phyloP scores from a whole-genome alignment of 2,797 vertebrate genomes.

The Setipinna tenuifilis region DNA sequence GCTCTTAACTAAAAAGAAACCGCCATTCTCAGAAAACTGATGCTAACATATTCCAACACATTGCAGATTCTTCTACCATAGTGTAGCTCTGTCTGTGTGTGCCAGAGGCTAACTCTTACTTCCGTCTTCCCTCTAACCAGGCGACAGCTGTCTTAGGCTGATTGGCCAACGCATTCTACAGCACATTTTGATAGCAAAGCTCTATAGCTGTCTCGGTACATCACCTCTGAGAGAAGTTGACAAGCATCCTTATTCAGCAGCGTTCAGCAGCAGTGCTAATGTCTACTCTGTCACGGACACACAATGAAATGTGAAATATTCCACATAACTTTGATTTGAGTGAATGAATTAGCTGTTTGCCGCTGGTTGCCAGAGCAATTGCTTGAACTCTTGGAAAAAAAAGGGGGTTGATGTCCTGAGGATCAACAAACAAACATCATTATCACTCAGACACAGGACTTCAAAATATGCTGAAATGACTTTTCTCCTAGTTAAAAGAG shows the following conservation, averaged over 20 bases:
- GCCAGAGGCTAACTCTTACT: not conserved
- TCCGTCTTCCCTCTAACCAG: not conserved
- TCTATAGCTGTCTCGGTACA: not conserved
- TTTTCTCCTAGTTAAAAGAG: not conserved
- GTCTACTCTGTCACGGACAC: not conserved
- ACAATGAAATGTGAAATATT: not conserved
- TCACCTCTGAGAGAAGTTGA: conserved; percentile 10
- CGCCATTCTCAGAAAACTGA: not conserved
- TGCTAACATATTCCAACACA: not conserved
- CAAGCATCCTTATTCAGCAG: not conserved
- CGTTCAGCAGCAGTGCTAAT: not conserved
- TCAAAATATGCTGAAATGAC: conserved; percentile 4
- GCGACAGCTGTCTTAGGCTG: not conserved
- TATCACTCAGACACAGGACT: conserved; percentile 20
- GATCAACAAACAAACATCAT: conserved; percentile 20
- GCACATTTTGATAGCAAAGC: not conserved
- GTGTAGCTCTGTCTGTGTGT: not conserved
- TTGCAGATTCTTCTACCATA: not conserved
- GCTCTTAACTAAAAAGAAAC: not conserved
- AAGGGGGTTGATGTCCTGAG: conserved; percentile 2
- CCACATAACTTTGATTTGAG: not conserved
- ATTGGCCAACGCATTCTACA: not conserved
- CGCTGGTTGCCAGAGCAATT: not conserved
- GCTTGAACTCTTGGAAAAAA: not conserved
- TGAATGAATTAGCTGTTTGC: not conserved